Evolutionary conservation across 2,113 vertebrate genomes (phyloP), one percentile per base, ranked within the genome.

Genomic region (Lamprotornis superbus): DNA sequence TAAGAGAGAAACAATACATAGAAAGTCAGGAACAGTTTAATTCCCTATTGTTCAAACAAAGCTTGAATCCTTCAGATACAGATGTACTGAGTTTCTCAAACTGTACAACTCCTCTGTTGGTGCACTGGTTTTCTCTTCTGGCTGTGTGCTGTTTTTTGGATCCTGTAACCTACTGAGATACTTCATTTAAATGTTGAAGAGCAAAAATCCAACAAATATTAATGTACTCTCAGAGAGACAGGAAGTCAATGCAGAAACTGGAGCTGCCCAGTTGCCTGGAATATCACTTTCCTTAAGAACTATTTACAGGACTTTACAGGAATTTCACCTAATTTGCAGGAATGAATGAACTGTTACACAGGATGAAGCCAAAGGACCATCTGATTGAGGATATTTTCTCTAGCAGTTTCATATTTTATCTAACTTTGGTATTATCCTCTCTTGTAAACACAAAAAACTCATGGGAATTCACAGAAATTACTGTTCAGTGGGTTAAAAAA

Each of bases 291-390:
- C n/a, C 35, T 90, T 42, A 76, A 61, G 63, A 88, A 61, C 18
- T 49, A 30, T 49, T 87, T 37, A 53, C 25, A 87, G 55, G 53
- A 92, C 25, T 81, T 94, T 23, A 86, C 47, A 86, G 93, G 85
- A 96, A 91, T 83, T 93, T 81, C 71, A 83, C 44, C 88, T 85
- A 28, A 75, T 37, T 95, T 95, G 85, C 90, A 92, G 75, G 59
- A 95, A 94, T 7, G 0, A 69, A 78, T 21, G 28, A 87, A 71
- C 46, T 56, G 46, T 92, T 76, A 78, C 23, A 86, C 37, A 40
- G 49, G 64, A 71, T 53, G 40, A 93, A 93, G 96, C 68, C 73
- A 80, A 93, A 90, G 31, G 25, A 56, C n/a, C 22, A 49, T 84
- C 52, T 59, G 27, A 89, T 12, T 57, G 19, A 60, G 44, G 64